Evolutionary conservation across 2,888 invertebrate species (phyloP), one percentile per base, ranked within the genome.

Genomic region (Exocentrus adspersus): DNA sequence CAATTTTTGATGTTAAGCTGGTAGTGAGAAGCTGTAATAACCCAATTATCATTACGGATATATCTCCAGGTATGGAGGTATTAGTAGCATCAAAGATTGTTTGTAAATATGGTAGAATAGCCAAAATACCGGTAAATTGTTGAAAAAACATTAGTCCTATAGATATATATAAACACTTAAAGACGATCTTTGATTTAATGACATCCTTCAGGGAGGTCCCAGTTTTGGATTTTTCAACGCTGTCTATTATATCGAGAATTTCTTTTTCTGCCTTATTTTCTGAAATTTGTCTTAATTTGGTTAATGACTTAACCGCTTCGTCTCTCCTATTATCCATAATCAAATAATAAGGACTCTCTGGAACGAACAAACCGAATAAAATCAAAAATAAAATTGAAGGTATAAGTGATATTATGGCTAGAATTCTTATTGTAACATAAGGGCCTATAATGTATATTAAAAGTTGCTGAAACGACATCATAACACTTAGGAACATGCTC

Each of bases 61-160:
- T 76, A 1, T 88, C 84, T 0, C 90, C 85, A 46, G 88, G 84
- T 1, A 83, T 69, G 75, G 68, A 53, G 68, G 76, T 65, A 62
- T 81, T 75, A 57, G 81, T 64, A 72, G 81, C 67, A 78, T 82
- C 78, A 77, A 92, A 92, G 74, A 92, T 92, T 24, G 84, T 83
- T 67, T 90, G 88, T 79, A 91, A 88, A 81, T 92, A 92, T 80
- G 91, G 91, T 1, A 93, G 85, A 1, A 93, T 89, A 0, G 91
- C 90, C 80, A 92, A 92, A 77, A 92, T 90, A 0, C 92, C 93
- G 0, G 83, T 73, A 4, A 77, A 64, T 32, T 75, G 80, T 78
- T 84, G 77, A 48, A 76, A 75, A 28, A 75, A 61, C 68, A 74
- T 72, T 45, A 76, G 67, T 10, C 63, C 79, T 73, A 68, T 79